A percentile compares a stretch with the other conserved stretches of the same genome.
Evolutionary conservation across 2,888 invertebrate species (phyloP).

Genomic region (Chloromyia formosa): DNA sequence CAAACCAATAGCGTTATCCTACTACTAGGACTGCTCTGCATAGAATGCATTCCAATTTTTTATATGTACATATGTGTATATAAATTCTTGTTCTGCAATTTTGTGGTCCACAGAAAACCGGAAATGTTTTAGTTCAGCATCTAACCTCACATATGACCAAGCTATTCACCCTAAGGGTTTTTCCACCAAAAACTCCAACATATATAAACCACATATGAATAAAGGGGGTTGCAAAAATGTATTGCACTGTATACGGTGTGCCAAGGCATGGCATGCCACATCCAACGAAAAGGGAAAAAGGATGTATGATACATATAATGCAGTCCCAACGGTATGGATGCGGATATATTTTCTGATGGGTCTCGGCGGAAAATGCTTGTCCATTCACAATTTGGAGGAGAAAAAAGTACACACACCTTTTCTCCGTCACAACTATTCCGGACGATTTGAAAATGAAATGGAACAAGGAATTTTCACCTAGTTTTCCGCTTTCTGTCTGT

Average conservation of each 20-base stretch:
- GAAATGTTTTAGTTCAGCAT: slow-evolving; percentile 44
- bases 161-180: slow-evolving; percentile 19
- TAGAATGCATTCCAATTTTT: too few relatives aligned
- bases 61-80: slow-evolving; percentile 23
- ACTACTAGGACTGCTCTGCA: too few relatives aligned
- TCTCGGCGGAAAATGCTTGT: slow-evolving; percentile 36
- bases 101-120: slow-evolving; percentile 47
- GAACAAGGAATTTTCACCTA: slow-evolving; percentile 41
- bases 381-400: slow-evolving; percentile 14
- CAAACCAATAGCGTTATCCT: slow-evolving; percentile 30
- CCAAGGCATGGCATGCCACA: too few relatives aligned
- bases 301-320: too few relatives aligned
- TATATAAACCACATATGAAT: too few relatives aligned
- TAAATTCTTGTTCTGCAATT: slow-evolving; percentile 48
- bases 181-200: neutral
- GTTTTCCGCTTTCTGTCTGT: too few relatives aligned
- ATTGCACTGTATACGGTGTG: too few relatives aligned
- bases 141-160: slow-evolving; percentile 32
- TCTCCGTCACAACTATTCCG: slow-evolving; percentile 18
- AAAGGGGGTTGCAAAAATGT: too few relatives aligned
- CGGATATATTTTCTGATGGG: too few relatives aligned
- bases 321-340: too few relatives aligned
- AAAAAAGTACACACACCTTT: slow-evolving; percentile 27
- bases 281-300: too few relatives aligned
- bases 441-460: slow-evolving; percentile 32